Conservation (phyloP, 2,797 vertebrate species). For the Crocidura indochinensis region DNA sequence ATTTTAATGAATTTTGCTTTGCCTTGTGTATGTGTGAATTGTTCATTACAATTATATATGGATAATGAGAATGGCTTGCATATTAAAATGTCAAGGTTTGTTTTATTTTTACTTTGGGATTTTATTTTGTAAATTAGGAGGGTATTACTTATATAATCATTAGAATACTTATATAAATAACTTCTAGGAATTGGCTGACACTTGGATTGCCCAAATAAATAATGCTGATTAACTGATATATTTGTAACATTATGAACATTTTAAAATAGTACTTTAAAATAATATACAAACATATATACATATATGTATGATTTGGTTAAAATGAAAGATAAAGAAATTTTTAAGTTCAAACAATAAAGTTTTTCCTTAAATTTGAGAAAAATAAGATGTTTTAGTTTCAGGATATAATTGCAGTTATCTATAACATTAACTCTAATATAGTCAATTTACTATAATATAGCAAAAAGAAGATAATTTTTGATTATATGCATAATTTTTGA, state of each 20-base stretch:
- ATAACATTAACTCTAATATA: too few relatives aligned
- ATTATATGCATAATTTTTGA: not conserved
- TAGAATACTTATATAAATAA: slow-evolving; percentile 7
- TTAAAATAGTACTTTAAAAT: slow-evolving; percentile 22
- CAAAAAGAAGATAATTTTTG: not conserved
- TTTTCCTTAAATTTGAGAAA: not conserved
- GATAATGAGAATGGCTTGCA: not conserved
- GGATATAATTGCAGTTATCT: not conserved
- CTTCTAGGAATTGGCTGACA: slow-evolving; percentile 2
- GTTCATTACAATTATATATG: not conserved
- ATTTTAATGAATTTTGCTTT: slow-evolving; percentile 15
- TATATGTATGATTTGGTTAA: not conserved
- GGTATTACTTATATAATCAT: slow-evolving; percentile 9
- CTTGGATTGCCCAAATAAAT: slow-evolving; percentile 16
- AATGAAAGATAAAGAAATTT: slow-evolving; percentile 20
- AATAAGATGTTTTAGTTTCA: not conserved
- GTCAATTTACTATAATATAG: too few relatives aligned
- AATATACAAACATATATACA: too few relatives aligned
- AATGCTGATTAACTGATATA: not conserved
- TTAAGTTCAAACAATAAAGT: slow-evolving; percentile 14
- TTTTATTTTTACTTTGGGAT: slow-evolving; percentile 40
- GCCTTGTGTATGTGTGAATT: not conserved
- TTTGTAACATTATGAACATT: not conserved
- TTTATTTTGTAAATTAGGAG: slow-evolving; percentile 36
- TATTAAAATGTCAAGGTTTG: not conserved